Evolutionary conservation across 2,797 vertebrate species (phyloP).

Genomic region (Labroides dimidiatus): DNA sequence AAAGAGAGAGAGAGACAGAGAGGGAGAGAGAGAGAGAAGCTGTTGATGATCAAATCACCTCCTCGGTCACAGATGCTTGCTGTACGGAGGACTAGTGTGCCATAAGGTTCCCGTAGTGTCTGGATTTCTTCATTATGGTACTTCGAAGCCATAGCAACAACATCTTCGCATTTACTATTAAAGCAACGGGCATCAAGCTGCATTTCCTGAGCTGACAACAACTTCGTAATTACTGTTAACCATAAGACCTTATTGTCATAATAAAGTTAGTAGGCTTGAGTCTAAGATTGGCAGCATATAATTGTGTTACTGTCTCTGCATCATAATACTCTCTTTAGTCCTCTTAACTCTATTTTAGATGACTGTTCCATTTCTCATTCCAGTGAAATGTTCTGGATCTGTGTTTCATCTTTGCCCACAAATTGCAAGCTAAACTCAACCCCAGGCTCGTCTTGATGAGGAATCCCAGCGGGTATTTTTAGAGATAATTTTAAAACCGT

Average conservation of each 20-base stretch:
- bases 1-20: too few relatives aligned
- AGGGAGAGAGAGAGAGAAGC: too few relatives aligned
- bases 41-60: slow-evolving; percentile 60
- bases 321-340: background rate
- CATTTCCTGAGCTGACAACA: slow-evolving; percentile 30
- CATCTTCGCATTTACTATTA: slow-evolving; percentile 51
- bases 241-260: slow-evolving; percentile 13
- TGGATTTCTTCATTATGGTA: slow-evolving; percentile 48
- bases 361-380: background rate
- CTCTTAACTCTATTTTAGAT: slow-evolving; percentile 1
- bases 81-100: slow-evolving; percentile 29
- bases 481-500: slow-evolving; percentile 9
- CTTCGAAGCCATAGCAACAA: slow-evolving; percentile 61
- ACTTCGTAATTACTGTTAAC: slow-evolving; percentile 36
- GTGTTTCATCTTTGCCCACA: background rate
- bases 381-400: slow-evolving; percentile 1
- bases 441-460: background rate
- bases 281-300: background rate
- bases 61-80: slow-evolving; percentile 55
- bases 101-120: slow-evolving; percentile 52
- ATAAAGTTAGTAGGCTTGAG: background rate
- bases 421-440: background rate
- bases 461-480: slow-evolving; percentile 15
- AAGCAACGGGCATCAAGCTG: slow-evolving; percentile 27
- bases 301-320: slow-evolving; percentile 16